Evolutionary conservation across 2,113 vertebrate genomes (phyloP).

Genomic region (Megaceryle torquata): DNA sequence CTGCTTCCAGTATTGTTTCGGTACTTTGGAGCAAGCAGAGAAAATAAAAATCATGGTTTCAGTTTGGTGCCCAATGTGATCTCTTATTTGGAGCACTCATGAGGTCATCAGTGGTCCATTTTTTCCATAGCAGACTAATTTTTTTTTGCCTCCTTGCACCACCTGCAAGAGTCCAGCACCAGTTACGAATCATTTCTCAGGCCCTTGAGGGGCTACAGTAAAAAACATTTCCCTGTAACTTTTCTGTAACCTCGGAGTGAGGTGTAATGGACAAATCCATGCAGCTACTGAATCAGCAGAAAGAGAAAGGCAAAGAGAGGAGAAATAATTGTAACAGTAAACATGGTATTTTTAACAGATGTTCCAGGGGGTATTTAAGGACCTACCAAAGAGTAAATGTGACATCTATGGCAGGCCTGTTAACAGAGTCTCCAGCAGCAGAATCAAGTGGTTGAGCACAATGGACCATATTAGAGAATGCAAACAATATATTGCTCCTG

Average conservation of each 20-base stretch:
- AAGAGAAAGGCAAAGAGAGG: neutral
- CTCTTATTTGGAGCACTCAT: neutral
- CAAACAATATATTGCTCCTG: neutral
- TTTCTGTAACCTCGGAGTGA: neutral
- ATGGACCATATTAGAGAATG: neutral
- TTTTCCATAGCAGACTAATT: neutral
- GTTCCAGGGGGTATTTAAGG: neutral
- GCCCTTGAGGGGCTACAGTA: neutral
- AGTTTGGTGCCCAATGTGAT: neutral
- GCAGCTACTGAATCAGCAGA: neutral
- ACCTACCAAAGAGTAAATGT: neutral
- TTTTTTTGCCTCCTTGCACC: neutral
- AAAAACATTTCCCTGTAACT: neutral
- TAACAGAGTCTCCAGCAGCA: neutral
- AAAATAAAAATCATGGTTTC: neutral
- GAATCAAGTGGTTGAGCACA: neutral
- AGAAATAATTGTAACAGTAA: neutral
- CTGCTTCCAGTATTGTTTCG: neutral
- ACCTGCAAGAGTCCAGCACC: neutral
- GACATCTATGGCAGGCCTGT: neutral
- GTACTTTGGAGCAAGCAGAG: neutral
- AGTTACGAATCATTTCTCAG: neutral
- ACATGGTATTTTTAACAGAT: neutral
- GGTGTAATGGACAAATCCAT: neutral
- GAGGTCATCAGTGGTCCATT: neutral